Evolutionary conservation across 1,140 invertebrate genomes (phyloP).

Genomic region (Ips typographus): DNA sequence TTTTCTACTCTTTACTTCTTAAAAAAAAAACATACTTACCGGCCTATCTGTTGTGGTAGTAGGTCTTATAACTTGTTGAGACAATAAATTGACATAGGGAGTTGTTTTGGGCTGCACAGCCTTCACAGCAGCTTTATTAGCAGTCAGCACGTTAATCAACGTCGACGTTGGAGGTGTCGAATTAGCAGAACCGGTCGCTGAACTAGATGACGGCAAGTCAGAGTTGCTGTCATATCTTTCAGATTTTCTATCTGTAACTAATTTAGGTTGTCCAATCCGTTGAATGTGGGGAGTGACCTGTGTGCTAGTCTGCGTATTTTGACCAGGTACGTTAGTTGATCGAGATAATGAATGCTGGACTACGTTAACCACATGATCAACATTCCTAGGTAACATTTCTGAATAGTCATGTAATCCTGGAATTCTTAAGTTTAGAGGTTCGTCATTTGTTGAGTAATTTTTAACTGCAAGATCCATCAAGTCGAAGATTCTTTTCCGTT

Average conservation of each 20-base stretch:
- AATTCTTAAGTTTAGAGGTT: conserved; percentile 51
- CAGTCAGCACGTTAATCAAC: conserved; percentile 51
- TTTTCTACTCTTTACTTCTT: too few species aligned
- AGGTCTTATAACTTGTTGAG: conserved; percentile 46
- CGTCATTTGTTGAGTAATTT: conserved; percentile 2
- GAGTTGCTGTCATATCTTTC: conserved; percentile 44
- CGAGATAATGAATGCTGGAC: conserved; percentile 57
- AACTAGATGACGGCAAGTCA: conserved; percentile 44
- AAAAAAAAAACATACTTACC: conserved; percentile 6
- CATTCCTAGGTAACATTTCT: conserved; percentile 57
- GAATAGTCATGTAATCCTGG: conserved; percentile 59
- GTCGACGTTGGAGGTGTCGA: conserved; percentile 46
- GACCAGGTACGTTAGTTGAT: conserved; percentile 37
- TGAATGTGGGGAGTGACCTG: conserved; percentile 54
- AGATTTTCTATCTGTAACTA: conserved; percentile 39
- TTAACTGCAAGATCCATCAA: too few species aligned
- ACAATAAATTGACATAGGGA: conserved; percentile 49
- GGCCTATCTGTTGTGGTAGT: conserved; percentile 1
- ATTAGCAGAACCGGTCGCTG: conserved; percentile 37
- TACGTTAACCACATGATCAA: conserved; percentile 60
- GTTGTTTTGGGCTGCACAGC: conserved; percentile 23
- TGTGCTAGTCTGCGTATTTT: conserved; percentile 49
- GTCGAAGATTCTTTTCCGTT: too few species aligned
- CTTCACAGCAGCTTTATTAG: conserved; percentile 40
- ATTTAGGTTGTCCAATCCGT: conserved; percentile 51